These are phyloP conservation scores for Drepana falcataria DNA, from an alignment of 2,888 invertebrate genomes.

Conservation along the genomic window DNA sequence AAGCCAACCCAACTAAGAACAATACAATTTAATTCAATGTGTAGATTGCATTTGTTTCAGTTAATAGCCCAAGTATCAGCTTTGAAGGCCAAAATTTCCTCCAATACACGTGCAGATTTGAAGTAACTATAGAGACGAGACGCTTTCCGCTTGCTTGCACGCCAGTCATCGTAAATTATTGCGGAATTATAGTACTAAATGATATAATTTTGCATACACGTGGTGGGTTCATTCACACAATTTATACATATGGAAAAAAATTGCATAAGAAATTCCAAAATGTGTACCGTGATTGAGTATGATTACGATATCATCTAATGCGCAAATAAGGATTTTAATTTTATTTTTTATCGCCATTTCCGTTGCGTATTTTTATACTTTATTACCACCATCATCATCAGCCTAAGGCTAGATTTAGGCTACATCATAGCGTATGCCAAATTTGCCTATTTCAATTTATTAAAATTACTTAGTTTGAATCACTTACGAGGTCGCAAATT, in stretches of 20 bases:
- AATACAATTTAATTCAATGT: no score
- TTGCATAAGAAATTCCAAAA: not conserved
- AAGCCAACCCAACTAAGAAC: no score
- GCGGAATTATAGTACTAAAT: not conserved
- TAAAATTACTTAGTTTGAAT: not conserved
- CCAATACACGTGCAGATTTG: no score
- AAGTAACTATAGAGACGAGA: not conserved
- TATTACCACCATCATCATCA: not conserved
- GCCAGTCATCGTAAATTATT: not conserved
- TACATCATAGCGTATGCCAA: not conserved
- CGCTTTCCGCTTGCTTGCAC: not conserved
- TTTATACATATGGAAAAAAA: not conserved
- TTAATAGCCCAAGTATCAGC: no score
- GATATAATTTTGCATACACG: not conserved
- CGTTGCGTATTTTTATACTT: not conserved
- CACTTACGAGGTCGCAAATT: not conserved
- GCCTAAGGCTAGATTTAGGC: not conserved
- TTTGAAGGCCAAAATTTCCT: no score
- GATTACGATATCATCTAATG: not conserved
- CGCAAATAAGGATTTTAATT: not conserved
- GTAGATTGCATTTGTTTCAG: no score
- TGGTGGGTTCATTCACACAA: not conserved
- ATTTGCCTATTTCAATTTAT: not conserved
- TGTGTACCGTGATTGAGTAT: not conserved
- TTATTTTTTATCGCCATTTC: not conserved